Base-by-base conservation (phyloP, 2,797 vertebrate genomes). In the Phoxinus dragarum region DNA sequence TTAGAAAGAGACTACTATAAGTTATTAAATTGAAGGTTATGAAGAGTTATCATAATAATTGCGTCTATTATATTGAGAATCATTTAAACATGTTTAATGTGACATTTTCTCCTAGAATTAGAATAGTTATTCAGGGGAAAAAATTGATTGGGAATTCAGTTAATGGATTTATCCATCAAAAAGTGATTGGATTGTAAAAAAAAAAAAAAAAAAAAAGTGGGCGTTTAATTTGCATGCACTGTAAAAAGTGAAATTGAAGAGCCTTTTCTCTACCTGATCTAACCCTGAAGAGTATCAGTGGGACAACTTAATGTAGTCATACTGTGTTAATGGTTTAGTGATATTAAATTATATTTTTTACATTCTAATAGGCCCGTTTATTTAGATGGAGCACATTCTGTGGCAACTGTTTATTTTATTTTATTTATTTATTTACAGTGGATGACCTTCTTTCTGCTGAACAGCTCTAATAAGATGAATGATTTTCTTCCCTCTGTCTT, bases 131-230 rank as follows among this genome's bases (percentile, higher is more conserved):
- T 77, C 16, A 1, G 21, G 21, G 1, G 4, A 14, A 56, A 74
- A 56, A 66, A 66, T 74, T 79, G 40, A 79, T 79, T 79, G 23
- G 5, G 17, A 34, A 66, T 44, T 79, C 59, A 79, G n/a, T 79
- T 79, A 61, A 79, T 66, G 77, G 59, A 66, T 79, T 34, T 79
- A 6, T 79, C 21, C 27, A 79, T 44, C 5, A 17, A 7, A 59
- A 61, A 40, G 40, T 61, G 54, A 79, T 79, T 79, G 59, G 59
- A 79, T 79, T 59, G 36, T 27, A 2, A 77, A 77, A 76, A 59
- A 42, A 6, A 38, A 38, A 38, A 42, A n/a, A 27, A 27, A 27
- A 27, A 44, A 44, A 49, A 49, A 16, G 54, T 42, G 36, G 12
- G 23, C 0, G 2, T 59, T 42, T 59, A 42, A 77, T 42, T 59